A percentile compares a stretch with the other conserved stretches of the same genome.
phyloP scores from a whole-genome alignment of 1,140 invertebrate genomes.

The Orchestia grillus region DNA sequence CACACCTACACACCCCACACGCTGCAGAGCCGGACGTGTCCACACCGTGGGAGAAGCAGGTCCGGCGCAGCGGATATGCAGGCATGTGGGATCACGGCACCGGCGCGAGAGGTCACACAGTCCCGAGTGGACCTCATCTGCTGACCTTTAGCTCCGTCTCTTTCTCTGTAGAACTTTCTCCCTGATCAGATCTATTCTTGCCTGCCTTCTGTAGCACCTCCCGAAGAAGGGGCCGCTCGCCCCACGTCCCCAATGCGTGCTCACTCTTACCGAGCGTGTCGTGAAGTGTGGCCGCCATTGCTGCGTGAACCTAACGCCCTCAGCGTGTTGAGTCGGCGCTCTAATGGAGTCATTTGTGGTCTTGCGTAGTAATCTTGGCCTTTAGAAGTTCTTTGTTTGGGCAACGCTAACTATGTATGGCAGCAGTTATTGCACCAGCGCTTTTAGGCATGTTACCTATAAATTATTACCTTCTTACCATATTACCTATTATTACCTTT shows the following conservation, averaged over 20 bases:
- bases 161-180: slow-evolving; percentile 47
- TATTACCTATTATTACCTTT: too few relatives aligned
- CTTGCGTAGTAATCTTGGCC: too few relatives aligned
- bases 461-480: too few relatives aligned
- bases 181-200: background rate
- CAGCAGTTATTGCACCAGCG: too few relatives aligned
- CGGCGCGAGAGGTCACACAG: background rate
- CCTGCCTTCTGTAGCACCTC: slow-evolving; percentile 26
- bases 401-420: too few relatives aligned
- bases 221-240: background rate
- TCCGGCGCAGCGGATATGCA: background rate
- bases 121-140: background rate
- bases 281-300: too few relatives aligned
- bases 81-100: background rate
- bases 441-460: too few relatives aligned
- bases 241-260: background rate
- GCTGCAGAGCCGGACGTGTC: background rate
- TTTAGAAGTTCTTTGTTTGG: too few relatives aligned
- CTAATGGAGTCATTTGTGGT: too few relatives aligned
- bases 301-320: too few relatives aligned
- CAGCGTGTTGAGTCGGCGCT: too few relatives aligned
- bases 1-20: background rate
- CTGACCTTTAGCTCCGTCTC: slow-evolving; percentile 48
- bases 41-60: background rate
- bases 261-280: too few relatives aligned